A percentile compares a stretch with the other conserved stretches of the same genome.
Conservation (phyloP, 1,140 invertebrate species). For the Scaptomyza montana region DNA sequence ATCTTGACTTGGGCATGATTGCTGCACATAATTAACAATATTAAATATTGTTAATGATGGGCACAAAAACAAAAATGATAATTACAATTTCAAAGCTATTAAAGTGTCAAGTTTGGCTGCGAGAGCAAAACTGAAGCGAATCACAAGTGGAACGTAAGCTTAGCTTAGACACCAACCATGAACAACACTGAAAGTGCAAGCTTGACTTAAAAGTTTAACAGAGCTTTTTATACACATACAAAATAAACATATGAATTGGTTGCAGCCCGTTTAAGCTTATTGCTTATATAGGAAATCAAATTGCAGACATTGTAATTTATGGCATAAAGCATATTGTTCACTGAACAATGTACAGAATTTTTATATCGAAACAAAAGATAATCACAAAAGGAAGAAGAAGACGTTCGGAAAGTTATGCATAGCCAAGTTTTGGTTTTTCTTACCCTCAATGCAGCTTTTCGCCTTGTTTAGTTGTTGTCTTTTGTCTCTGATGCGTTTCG, state of each 20-base stretch:
- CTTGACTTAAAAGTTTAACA: conserved; percentile 25
- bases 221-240: background rate
- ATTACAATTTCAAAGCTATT: conserved; percentile 39
- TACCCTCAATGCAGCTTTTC: conserved; percentile 79
- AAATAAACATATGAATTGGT: conserved; percentile 8
- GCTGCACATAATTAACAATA: conserved; percentile 51
- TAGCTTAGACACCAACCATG: conserved; percentile 25
- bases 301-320: conserved; percentile 20
- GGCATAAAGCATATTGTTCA: background rate
- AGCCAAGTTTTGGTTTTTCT: conserved; percentile 22
- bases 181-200: conserved; percentile 22
- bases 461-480: conserved; percentile 82
- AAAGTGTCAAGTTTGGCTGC: conserved; percentile 11
- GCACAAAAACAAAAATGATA: background rate
- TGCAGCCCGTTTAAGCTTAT: background rate
- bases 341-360: conserved; percentile 3
- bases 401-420: background rate
- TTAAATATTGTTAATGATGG: conserved; percentile 31
- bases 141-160: conserved; percentile 23
- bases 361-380: background rate
- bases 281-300: conserved; percentile 31
- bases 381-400: background rate
- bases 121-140: conserved; percentile 9
- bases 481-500: conserved; percentile 84
- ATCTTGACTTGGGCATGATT: conserved; percentile 34